These are phyloP conservation scores for Pocillopora meandrina DNA, from an alignment of 92 coral and sea anemone species.

Conservation along the genomic window DNA sequence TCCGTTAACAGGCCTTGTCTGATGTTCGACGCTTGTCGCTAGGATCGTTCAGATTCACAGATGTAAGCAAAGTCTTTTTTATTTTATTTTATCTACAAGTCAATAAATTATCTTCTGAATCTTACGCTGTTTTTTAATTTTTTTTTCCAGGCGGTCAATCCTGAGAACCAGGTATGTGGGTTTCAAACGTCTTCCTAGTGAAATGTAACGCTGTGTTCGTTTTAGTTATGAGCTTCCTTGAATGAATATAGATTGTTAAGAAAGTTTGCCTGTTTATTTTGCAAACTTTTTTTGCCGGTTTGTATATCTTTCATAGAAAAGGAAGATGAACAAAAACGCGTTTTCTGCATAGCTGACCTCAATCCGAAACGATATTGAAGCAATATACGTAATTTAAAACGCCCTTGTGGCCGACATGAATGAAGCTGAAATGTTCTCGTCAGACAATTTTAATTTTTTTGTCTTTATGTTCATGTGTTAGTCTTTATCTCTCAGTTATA, in stretches of 20 bases:
- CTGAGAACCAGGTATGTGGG: background rate
- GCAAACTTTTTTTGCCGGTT: too few relatives aligned
- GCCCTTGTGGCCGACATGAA: too few relatives aligned
- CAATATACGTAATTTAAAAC: too few relatives aligned
- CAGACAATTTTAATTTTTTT: too few relatives aligned
- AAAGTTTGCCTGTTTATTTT: too few relatives aligned
- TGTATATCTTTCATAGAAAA: too few relatives aligned
- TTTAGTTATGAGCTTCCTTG: background rate
- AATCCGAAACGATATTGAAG: too few relatives aligned
- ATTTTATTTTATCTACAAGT: background rate
- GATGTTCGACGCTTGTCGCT: constrained; percentile 13
- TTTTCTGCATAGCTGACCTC: too few relatives aligned
- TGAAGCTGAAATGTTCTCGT: too few relatives aligned
- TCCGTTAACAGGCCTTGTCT: constrained; percentile 13
- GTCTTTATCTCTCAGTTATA: too few relatives aligned
- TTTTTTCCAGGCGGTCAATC: constrained; percentile 11
- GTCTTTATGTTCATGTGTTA: too few relatives aligned
- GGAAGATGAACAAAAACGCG: too few relatives aligned
- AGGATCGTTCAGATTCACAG: constrained; percentile 22
- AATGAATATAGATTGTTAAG: background rate
- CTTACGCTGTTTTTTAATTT: background rate
- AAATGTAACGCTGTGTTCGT: background rate
- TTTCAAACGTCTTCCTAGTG: background rate
- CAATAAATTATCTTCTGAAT: background rate
- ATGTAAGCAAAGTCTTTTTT: constrained; percentile 10